Base-by-base conservation (phyloP, 2,113 vertebrate genomes). In the Podiceps cristatus region DNA sequence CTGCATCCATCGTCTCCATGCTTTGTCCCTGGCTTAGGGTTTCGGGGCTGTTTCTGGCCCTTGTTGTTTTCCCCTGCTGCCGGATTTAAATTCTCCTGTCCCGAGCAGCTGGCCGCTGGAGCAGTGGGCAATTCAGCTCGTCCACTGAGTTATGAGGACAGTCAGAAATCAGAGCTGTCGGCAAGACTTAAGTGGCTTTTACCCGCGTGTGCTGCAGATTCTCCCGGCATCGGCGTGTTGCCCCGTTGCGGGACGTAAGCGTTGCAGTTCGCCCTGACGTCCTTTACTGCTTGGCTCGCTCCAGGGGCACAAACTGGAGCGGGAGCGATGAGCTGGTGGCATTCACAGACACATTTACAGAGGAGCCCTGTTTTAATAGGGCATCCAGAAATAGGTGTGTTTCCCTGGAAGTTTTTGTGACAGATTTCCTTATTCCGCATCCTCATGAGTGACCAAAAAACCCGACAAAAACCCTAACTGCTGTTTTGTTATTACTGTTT, bases 401-500 rank as follows among this genome's bases (percentile, higher is more conserved):
- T 63, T 59, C 22, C 10, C 18, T 83, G 20, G 2, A 3, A 35
- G 27, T 79, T 79, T 45, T 71, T 1, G 0, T 6, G 45, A 35
- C 12, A 50, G 15, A 49, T 90, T 73, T 80, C 27, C 29, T 80
- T 27, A 33, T 76, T 90, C 17, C 33, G n/a, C 66, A 66, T 71
- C 23, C 47, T 69, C 8, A 3, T 2, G 10, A 55, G 14, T 62
- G 77, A 60, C 15, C 4, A 56, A 35, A 78, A 29, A 19, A 0
- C 0, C 0, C 10, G n/a, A 69, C 17, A 63, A 50, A 50, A 45
- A 12, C 14, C 3, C 0, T 33, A 25, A 47, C 10, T 23, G 28
- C 44, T 80, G 35, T 20, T 80, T 23, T 47, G 19, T 78, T 27
- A 23, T 47, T 59, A 10, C 28, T 76, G 16, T 37, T 90, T 42